Conservation (phyloP, 2,888 invertebrate genomes). For the Ophion obscuratus region DNA sequence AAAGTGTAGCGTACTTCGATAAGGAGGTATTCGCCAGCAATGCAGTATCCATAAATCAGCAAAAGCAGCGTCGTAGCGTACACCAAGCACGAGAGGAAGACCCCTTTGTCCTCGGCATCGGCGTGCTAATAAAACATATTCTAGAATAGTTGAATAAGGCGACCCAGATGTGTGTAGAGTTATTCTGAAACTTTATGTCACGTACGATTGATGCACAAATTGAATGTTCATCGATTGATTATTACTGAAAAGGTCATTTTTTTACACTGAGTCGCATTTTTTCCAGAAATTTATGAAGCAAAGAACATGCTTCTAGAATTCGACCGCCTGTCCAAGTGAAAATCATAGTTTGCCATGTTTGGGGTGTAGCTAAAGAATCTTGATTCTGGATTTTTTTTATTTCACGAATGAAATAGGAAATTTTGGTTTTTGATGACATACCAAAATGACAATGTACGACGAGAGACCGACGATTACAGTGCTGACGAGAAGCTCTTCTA, state of each 20-base stretch:
- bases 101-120: slow-evolving; percentile 37
- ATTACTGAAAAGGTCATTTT: no score
- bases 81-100: slow-evolving; percentile 39
- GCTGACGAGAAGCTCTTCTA: slow-evolving; percentile 51
- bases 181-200: no score
- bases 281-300: no score
- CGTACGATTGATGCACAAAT: no score
- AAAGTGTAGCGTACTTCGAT: slow-evolving; percentile 32
- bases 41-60: slow-evolving; percentile 60
- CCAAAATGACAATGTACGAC: slow-evolving; percentile 50
- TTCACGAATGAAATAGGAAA: background rate
- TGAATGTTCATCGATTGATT: no score
- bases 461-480: slow-evolving; percentile 54
- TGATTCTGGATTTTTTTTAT: background rate
- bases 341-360: no score
- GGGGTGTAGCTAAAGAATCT: background rate
- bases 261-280: no score
- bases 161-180: background rate
- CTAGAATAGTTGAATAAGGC: background rate
- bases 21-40: slow-evolving; percentile 62
- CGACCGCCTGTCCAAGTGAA: no score
- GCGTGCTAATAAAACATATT: slow-evolving; percentile 31
- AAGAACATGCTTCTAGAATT: no score
- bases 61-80: slow-evolving; percentile 45
- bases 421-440: background rate